Evolutionary conservation across 1,140 invertebrate species (phyloP).

Genomic region (Tetragnatha versicolor): DNA sequence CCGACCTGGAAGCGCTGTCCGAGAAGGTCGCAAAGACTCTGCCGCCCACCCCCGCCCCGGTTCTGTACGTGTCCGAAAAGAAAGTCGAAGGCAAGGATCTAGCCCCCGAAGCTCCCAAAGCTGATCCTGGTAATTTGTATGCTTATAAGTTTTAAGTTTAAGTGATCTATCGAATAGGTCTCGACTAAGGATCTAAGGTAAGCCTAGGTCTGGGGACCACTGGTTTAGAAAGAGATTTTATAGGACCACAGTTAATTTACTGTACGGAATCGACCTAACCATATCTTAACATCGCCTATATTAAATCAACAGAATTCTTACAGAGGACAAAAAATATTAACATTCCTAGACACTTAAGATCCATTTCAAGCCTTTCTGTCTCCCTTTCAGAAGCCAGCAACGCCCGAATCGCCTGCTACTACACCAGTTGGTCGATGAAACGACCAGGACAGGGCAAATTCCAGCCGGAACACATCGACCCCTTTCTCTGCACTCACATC

Average conservation of each 20-base stretch:
- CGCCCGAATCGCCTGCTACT: conserved; percentile 81
- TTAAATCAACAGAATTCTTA: no score
- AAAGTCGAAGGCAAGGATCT: background rate
- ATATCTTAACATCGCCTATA: no score
- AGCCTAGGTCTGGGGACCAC: no score
- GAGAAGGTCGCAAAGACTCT: conserved; percentile 80
- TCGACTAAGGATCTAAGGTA: no score
- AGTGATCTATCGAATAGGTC: no score
- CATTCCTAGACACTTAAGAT: no score
- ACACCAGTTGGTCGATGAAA: conserved; percentile 93
- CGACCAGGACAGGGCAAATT: conserved; percentile 85
- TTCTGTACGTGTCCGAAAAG: conserved; percentile 33
- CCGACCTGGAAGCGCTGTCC: conserved; percentile 73
- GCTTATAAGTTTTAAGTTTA: no score
- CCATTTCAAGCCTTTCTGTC: background rate
- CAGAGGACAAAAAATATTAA: no score
- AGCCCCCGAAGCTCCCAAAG: background rate
- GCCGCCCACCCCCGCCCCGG: conserved; percentile 60
- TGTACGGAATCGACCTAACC: no score
- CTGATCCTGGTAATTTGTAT: conserved; percentile 30
- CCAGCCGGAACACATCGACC: conserved; percentile 84
- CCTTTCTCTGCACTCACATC: conserved; percentile 86
- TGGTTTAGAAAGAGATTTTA: no score
- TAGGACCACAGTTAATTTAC: no score
- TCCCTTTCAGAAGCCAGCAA: conserved; percentile 55